Percentiles rank a stretch among this genome's conserved stretches.
phyloP scores from a whole-genome alignment of 2,888 invertebrate species.

The Lydus trimaculatus region DNA sequence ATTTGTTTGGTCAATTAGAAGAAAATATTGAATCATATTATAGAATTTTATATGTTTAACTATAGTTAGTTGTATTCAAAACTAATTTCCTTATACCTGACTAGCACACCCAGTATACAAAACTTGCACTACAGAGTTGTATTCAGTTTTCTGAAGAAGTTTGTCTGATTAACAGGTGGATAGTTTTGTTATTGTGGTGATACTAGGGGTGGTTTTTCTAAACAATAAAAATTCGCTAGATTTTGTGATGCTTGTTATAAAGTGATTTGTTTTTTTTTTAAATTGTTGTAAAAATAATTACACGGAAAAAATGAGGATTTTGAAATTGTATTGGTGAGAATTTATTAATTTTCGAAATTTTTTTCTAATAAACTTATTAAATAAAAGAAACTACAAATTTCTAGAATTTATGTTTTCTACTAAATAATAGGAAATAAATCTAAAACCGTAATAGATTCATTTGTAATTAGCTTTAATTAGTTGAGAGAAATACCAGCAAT shows the following conservation, averaged over 20 bases:
- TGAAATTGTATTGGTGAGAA: conserved; percentile 57
- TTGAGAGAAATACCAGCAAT: neutral
- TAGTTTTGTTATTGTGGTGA: neutral
- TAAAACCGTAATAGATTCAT: neutral
- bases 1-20: conserved; percentile 50
- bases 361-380: no score
- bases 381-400: neutral
- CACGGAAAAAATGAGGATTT: conserved; percentile 50
- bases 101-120: conserved; percentile 32
- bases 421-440: no score
- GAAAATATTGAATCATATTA: conserved; percentile 44
- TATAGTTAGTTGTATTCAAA: conserved; percentile 26
- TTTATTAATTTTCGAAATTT: no score
- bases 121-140: conserved; percentile 30
- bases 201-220: conserved; percentile 15
- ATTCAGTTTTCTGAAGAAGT: conserved; percentile 26
- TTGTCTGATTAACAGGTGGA: conserved; percentile 9
- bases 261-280: conserved; percentile 2
- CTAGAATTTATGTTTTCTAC: no score
- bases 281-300: neutral
- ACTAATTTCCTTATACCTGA: conserved; percentile 40
- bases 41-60: neutral
- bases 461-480: neutral
- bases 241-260: conserved; percentile 10
- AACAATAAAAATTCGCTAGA: neutral